Base-by-base conservation (phyloP, 1,140 invertebrate genomes). In the Ceratina australensis region DNA sequence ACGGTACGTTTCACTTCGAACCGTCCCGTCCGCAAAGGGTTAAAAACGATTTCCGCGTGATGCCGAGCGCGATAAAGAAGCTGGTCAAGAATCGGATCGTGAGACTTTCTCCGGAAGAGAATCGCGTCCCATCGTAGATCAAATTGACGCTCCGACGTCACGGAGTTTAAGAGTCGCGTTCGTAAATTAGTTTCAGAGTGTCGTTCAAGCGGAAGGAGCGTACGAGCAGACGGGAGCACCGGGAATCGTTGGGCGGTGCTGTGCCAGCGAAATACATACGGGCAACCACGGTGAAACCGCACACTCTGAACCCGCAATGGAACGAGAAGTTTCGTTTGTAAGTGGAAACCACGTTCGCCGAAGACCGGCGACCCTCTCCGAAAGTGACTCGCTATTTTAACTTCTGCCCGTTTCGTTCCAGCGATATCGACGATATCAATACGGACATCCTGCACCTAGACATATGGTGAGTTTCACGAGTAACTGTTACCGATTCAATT, bases 281-380 rank as follows among this genome's bases (percentile, higher is more conserved):
- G 76, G 97, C 98, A 24, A 98, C 98, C 16, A 96, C 95, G 57
- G 98, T 99, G 26, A 96, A 97, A 88, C 95, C 96, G 16, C 97
- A 98, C 89, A 98, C 98, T 0, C 94, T 99, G 5, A 98, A 97
- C 86, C 98, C 98, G 4, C 95, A 96, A 85, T 99, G 98, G 98
- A 97, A 98, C 88, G 98, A 99, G 92, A 98, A 97, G 89, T 99
- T 99, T 89, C 94, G 97, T 94, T 98, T 99, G 97, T 98, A 94
- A 97, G 97, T 67, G 71, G 49, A 49, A 96, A 42, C 60, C 72
- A 72, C 47, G 47, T 16, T 77, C 76, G 56, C 69, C 52, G 49
- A 47, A 54, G 66, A 13, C 16, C 15, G 13, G 28, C 2, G 7
- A n/a, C 42, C 2, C 42, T 5, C 26, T 20, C 33, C 3, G 33